phyloP scores from a whole-genome alignment of 2,797 vertebrate species.

The Podarcis siculus region DNA sequence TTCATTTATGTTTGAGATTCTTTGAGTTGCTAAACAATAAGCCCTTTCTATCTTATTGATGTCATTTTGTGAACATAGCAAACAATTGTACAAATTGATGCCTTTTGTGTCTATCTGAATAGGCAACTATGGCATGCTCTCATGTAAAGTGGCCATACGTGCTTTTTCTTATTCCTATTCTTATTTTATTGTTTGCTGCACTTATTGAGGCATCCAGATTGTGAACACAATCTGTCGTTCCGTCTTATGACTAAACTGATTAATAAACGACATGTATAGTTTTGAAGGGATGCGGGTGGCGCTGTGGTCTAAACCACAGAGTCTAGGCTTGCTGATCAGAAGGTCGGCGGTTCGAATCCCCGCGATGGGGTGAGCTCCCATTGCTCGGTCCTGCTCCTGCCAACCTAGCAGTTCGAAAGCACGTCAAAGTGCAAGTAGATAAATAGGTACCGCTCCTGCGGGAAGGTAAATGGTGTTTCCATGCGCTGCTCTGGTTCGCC shows the following conservation, averaged over 20 bases:
- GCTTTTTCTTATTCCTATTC: neutral
- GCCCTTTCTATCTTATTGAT: conserved; percentile 1
- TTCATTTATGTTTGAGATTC: conserved; percentile 10
- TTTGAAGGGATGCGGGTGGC: too few relatives aligned
- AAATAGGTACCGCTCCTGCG: too few relatives aligned
- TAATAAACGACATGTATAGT: neutral
- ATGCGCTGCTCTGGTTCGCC: too few relatives aligned
- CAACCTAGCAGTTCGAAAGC: too few relatives aligned
- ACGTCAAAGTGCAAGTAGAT: too few relatives aligned
- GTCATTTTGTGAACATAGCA: neutral
- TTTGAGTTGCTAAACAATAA: conserved; percentile 23
- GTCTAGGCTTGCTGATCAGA: too few relatives aligned
- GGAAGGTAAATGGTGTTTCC: too few relatives aligned
- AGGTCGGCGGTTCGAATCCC: too few relatives aligned
- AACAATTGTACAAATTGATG: conserved; percentile 12
- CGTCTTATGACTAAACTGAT: neutral
- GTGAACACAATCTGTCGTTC: neutral
- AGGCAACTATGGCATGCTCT: neutral
- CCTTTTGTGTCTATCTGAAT: conserved; percentile 19
- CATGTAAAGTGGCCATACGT: neutral
- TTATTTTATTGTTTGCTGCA: neutral
- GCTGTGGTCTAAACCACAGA: too few relatives aligned
- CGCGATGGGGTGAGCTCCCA: too few relatives aligned
- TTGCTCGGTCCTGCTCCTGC: too few relatives aligned
- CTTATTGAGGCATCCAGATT: neutral